A percentile compares a stretch with the other conserved stretches of the same genome.
Evolutionary conservation across 1,140 invertebrate species (phyloP).

Genomic region (Drosophila kurseongensis): DNA sequence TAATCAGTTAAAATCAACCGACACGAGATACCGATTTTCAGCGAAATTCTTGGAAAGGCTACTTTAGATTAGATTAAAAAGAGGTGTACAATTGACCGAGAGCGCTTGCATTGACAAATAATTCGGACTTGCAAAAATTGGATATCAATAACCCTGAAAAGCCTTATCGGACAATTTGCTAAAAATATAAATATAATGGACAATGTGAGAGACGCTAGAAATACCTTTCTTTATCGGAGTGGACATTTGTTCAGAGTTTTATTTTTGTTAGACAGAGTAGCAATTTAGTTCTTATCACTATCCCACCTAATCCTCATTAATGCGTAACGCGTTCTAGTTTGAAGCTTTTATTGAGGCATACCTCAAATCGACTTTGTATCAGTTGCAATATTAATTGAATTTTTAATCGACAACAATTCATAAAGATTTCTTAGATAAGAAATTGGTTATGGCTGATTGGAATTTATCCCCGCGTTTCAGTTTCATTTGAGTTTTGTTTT

Average conservation of each 20-base stretch:
- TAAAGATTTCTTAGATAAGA: not conserved
- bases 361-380: not conserved
- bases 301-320: not conserved
- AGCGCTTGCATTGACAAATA: not conserved
- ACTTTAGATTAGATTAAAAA: constrained; percentile 21
- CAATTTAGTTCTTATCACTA: not conserved
- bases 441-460: not conserved
- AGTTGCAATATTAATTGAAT: not conserved
- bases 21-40: not conserved
- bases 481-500: not conserved
- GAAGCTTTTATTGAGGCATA: not conserved
- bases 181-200: constrained; percentile 1
- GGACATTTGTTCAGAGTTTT: not conserved
- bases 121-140: not conserved
- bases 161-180: constrained; percentile 5
- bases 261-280: not conserved
- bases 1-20: constrained; percentile 14
- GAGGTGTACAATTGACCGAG: constrained; percentile 2
- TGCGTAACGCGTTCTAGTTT: not conserved
- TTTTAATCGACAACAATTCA: not conserved
- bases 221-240: not conserved
- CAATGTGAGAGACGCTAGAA: not conserved
- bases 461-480: not conserved
- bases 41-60: constrained; percentile 16
- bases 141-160: constrained; percentile 8